Base-by-base conservation (phyloP, 2,797 vertebrate genomes). In the Sebastes steindachneri region DNA sequence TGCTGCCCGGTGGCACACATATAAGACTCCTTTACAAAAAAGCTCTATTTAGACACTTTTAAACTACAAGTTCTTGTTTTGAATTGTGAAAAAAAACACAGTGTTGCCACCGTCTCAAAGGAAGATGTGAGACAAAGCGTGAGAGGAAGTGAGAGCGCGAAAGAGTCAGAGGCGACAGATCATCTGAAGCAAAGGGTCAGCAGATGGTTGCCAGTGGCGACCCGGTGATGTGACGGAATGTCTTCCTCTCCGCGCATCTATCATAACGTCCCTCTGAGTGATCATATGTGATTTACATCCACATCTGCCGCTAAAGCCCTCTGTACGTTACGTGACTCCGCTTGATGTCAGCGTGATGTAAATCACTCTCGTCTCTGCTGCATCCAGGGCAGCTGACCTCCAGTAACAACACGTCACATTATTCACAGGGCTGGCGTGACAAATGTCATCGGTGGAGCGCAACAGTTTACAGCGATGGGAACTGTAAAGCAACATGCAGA, bases 201-300 rank as follows among this genome's bases (percentile, higher is more conserved):
- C 89, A 91, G 89, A 92, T 90, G 87, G 86, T 87, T 75, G 80
- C 88, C 83, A 85, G 76, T 7, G 51, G 86, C 73, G 21, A 84
- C 84, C 59, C 25, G 3, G 66, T 7, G 12, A 74, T 68, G 81
- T 58, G 80, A 82, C 54, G n/a, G 70, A 78, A 80, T 88, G 68
- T 15, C 14, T 54, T 17, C 63, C 80, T 68, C 65, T 65, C 51
- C 69, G 68, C 78, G 79, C 88, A 90, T 89, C 89, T 90, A 85
- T 82, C 67, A 33, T 33, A 54, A 55, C 73, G 55, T 84, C 78
- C n/a, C 14, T 35, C 10, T 25, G 73, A 60, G 80, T n/a, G 45
- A 25, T 84, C 4, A 8, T 81, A 81, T 82, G 87, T 62, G 73
- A 85, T 85, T 82, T 84, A 70, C 81, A 84, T 78, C 35, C 67